Evolutionary conservation across 2,113 vertebrate genomes (phyloP).

Genomic region (Takifugu bimaculatus): DNA sequence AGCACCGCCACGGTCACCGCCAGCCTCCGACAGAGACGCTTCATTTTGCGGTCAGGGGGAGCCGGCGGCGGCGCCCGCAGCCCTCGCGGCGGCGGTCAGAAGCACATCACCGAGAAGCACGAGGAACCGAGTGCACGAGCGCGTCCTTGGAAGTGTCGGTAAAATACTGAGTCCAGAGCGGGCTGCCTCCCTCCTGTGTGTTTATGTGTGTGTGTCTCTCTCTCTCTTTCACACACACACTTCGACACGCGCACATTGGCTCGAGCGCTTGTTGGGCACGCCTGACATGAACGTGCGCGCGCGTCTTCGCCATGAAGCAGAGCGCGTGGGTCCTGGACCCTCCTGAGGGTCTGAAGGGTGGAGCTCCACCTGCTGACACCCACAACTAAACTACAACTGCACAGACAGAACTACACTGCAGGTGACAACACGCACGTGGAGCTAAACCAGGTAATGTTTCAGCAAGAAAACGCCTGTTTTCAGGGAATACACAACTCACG

Average conservation of each 20-base stretch:
- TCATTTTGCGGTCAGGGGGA: slow-evolving; percentile 59
- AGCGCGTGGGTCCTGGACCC: slow-evolving; percentile 37
- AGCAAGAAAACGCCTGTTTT: no score
- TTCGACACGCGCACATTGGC: slow-evolving; percentile 29
- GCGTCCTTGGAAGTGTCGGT: slow-evolving; percentile 23
- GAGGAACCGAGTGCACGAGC: slow-evolving; percentile 6
- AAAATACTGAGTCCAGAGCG: not conserved
- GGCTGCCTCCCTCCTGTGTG: slow-evolving; percentile 2
- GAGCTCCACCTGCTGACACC: slow-evolving; percentile 60
- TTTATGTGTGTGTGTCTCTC: not conserved
- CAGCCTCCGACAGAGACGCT: slow-evolving; percentile 64
- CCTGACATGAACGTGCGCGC: slow-evolving; percentile 30
- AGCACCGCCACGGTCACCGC: slow-evolving; percentile 66
- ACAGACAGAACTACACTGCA: not conserved
- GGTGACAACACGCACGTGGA: not conserved
- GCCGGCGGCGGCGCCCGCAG: slow-evolving; percentile 61
- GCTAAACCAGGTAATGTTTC: no score
- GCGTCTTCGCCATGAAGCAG: not conserved
- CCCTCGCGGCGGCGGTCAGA: slow-evolving; percentile 36
- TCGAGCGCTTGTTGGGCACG: slow-evolving; percentile 38
- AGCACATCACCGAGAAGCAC: slow-evolving; percentile 21
- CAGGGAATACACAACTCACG: no score
- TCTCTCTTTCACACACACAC: slow-evolving; percentile 1
- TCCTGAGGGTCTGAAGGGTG: slow-evolving; percentile 25
- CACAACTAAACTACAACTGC: not conserved